These are phyloP conservation scores for Andrena bucephala DNA, from an alignment of 2,888 invertebrate genomes.

Conservation along the genomic window DNA sequence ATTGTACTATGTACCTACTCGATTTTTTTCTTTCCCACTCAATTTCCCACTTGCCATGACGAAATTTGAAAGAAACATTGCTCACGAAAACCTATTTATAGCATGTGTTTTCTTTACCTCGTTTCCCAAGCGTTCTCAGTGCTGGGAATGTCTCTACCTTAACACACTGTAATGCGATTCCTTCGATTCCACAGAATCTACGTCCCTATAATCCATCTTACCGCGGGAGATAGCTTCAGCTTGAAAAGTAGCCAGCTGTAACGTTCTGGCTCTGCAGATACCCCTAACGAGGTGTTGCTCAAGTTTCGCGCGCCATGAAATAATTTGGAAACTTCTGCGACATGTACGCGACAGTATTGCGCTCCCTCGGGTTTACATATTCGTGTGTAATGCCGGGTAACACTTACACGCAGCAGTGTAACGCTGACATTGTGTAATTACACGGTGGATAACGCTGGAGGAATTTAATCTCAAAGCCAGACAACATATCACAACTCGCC, in stretches of 20 bases:
- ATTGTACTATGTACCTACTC: no score
- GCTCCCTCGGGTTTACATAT: background rate
- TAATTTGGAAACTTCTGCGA: conserved; percentile 16
- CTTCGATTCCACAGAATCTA: background rate
- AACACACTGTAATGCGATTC: background rate
- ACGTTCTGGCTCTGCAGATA: background rate
- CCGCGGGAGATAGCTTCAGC: background rate
- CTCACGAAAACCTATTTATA: background rate
- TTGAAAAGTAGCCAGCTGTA: background rate
- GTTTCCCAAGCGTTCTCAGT: background rate
- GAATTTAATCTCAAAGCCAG: conserved; percentile 26
- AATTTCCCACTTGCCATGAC: no score
- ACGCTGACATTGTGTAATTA: background rate
- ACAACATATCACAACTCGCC: background rate
- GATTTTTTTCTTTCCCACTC: no score
- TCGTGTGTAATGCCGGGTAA: background rate
- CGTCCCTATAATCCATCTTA: background rate
- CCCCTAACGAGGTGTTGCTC: background rate
- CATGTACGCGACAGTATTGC: background rate
- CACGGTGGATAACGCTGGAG: background rate
- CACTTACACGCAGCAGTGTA: background rate
- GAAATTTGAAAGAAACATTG: no score
- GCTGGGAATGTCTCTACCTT: background rate
- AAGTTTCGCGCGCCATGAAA: background rate
- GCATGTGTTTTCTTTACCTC: background rate